These are phyloP conservation scores for Melanotaenia pygmaea DNA, from an alignment of 2,797 vertebrate genomes.

Conservation along the genomic window DNA sequence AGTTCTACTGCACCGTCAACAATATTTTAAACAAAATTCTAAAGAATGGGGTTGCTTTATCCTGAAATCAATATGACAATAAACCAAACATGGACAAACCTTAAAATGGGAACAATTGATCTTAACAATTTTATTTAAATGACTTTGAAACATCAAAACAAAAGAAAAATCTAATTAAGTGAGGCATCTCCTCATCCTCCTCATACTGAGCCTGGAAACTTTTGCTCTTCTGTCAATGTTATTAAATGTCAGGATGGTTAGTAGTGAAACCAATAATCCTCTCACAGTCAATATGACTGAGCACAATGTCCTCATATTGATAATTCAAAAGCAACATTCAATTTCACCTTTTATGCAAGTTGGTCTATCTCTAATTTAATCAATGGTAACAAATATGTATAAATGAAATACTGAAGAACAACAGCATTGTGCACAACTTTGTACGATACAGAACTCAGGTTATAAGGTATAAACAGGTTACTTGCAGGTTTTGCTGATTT, in stretches of 20 bases:
- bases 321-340: conserved; percentile 16
- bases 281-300: neutral
- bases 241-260: too few species aligned
- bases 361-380: conserved; percentile 1
- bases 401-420: neutral
- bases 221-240: neutral
- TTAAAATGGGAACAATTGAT: too few species aligned
- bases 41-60: neutral
- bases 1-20: conserved; percentile 21
- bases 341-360: neutral
- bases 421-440: neutral
- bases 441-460: neutral
- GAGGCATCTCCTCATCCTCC: neutral
- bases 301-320: neutral
- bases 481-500: conserved; percentile 30
- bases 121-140: neutral
- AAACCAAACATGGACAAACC: neutral
- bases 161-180: too few species aligned
- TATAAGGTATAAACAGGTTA: neutral
- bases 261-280: conserved; percentile 12
- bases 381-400: neutral
- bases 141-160: conserved; percentile 11
- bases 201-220: conserved; percentile 18
- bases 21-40: conserved; percentile 15
- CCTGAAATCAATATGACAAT: neutral